phyloP scores from a whole-genome alignment of 2,888 invertebrate species.

The Caenorhabditis sp. region DNA sequence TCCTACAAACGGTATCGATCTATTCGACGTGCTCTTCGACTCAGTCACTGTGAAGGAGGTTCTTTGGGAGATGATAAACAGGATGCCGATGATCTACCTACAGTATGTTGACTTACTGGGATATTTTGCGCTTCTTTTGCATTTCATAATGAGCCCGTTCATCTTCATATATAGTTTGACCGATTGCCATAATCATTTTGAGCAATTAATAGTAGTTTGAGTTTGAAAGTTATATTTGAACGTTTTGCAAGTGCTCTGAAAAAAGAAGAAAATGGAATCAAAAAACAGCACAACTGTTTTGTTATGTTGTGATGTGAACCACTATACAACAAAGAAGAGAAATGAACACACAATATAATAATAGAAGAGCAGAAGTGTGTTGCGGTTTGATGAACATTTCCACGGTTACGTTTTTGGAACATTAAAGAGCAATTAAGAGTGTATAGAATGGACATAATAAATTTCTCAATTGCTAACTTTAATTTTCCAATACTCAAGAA shows the following conservation, averaged over 20 bases:
- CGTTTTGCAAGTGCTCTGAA: neutral
- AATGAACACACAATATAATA: neutral
- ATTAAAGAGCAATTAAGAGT: neutral
- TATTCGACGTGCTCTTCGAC: constrained; percentile 54
- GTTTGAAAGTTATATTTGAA: neutral
- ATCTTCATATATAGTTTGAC: constrained; percentile 37
- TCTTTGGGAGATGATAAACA: constrained; percentile 40
- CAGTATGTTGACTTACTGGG: constrained; percentile 27
- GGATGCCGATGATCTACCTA: constrained; percentile 58
- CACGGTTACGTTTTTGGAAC: neutral
- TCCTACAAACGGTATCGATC: constrained; percentile 64
- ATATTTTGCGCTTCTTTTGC: constrained; percentile 6
- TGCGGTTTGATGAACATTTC: constrained; percentile 1
- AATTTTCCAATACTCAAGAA: too few species aligned
- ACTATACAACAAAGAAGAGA: neutral
- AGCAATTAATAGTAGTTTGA: neutral
- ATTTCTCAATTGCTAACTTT: too few species aligned
- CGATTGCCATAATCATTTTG: constrained; percentile 40
- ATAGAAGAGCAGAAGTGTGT: neutral
- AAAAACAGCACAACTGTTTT: neutral
- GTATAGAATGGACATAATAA: too few species aligned
- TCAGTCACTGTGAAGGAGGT: constrained; percentile 35
- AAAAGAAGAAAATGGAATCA: constrained; percentile 16
- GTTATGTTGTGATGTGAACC: neutral
- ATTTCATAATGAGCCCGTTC: constrained; percentile 29